Conservation (phyloP, 1,140 invertebrate genomes). For the Drosophila nasuta region DNA sequence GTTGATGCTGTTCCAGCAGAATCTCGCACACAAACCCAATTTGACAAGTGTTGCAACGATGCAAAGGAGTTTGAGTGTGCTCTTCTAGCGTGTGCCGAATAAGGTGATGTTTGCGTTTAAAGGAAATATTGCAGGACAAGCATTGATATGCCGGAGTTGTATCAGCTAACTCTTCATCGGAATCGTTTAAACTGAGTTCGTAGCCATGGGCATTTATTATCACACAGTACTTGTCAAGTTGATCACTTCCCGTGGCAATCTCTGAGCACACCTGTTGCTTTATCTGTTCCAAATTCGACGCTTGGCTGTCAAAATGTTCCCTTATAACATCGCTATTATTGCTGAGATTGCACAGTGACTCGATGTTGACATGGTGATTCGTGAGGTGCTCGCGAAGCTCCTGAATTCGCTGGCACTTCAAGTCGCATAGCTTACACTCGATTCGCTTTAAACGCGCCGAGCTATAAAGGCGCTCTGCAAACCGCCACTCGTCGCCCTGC, state of each 20-base stretch:
- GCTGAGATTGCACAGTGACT: slow-evolving; percentile 45
- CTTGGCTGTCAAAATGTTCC: slow-evolving; percentile 45
- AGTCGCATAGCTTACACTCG: slow-evolving; percentile 68
- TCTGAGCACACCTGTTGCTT: slow-evolving; percentile 53
- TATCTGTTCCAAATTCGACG: slow-evolving; percentile 32
- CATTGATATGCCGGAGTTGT: slow-evolving; percentile 53
- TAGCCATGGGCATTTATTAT: slow-evolving; percentile 72
- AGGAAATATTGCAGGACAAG: slow-evolving; percentile 43
- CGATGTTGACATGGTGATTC: slow-evolving; percentile 24
- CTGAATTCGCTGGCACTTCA: slow-evolving; percentile 38
- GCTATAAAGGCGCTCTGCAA: slow-evolving; percentile 68
- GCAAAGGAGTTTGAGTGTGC: slow-evolving; percentile 46
- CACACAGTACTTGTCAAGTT: slow-evolving; percentile 52
- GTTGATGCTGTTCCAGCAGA: slow-evolving; percentile 59
- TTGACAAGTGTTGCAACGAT: slow-evolving; percentile 68
- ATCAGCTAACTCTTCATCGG: slow-evolving; percentile 56
- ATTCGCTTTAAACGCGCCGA: slow-evolving; percentile 42
- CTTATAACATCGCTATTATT: slow-evolving; percentile 56
- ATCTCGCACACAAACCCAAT: slow-evolving; percentile 63
- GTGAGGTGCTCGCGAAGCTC: slow-evolving; percentile 60
- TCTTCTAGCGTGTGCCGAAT: slow-evolving; percentile 64
- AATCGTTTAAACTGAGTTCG: slow-evolving; percentile 70
- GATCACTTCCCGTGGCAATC: slow-evolving; percentile 32
- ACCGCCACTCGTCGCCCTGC: slow-evolving; percentile 50
- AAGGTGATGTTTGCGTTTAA: slow-evolving; percentile 58